phyloP scores from a whole-genome alignment of 2,797 vertebrate genomes.

The Ptychadena robeensis region DNA sequence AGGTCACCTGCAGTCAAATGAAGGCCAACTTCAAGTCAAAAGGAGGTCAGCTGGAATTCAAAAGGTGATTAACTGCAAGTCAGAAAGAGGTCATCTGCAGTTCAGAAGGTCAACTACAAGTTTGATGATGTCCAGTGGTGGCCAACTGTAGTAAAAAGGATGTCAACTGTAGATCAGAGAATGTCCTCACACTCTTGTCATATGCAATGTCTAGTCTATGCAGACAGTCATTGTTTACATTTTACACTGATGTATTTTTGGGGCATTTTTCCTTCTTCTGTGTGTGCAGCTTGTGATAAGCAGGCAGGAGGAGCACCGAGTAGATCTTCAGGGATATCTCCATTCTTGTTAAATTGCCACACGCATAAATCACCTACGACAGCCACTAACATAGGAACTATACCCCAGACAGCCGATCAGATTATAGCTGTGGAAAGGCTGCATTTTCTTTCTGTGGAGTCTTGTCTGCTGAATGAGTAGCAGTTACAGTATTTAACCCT shows the following conservation, averaged over 20 bases:
- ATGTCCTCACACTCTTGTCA: too few species aligned
- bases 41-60: too few species aligned
- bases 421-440: slow-evolving; percentile 16
- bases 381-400: slow-evolving; percentile 12
- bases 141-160: too few species aligned
- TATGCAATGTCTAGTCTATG: too few species aligned
- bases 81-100: too few species aligned
- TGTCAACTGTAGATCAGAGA: too few species aligned
- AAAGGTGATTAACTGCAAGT: too few species aligned
- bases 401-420: slow-evolving; percentile 24
- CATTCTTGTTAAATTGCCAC: neutral
- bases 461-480: neutral
- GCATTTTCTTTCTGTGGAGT: neutral
- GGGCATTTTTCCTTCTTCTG: neutral
- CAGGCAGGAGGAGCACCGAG: neutral
- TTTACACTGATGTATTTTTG: neutral
- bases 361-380: slow-evolving; percentile 40
- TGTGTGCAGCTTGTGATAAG: neutral
- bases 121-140: too few species aligned
- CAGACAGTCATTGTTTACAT: neutral
- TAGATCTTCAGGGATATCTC: neutral
- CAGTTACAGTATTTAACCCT: neutral
- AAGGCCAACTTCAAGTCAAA: too few species aligned
- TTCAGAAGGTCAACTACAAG: too few species aligned
- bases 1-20: too few species aligned